Conservation (phyloP, 2,113 vertebrate species). For the Chlamydotis undulata region DNA sequence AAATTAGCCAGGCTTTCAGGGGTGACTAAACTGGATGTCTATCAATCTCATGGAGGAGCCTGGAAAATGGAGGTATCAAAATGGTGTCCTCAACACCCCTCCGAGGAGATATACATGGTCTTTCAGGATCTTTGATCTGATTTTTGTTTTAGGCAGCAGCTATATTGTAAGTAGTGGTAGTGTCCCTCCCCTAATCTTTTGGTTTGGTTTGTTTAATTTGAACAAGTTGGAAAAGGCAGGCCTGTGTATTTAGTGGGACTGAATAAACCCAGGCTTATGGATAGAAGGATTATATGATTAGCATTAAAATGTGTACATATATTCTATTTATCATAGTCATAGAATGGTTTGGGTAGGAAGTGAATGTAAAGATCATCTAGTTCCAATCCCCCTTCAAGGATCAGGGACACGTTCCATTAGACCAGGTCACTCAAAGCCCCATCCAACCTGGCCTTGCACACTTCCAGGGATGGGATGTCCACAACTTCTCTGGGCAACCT, state of each 20-base stretch:
- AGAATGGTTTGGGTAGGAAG: too few species aligned
- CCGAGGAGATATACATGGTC: background rate
- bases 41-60: background rate
- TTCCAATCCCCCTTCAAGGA: too few species aligned
- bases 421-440: too few species aligned
- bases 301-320: fast-evolving
- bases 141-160: background rate
- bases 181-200: fast-evolving
- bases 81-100: fast-evolving
- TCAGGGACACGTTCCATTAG: too few species aligned
- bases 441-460: too few species aligned
- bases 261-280: background rate
- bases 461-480: too few species aligned
- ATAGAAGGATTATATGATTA: background rate
- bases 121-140: background rate
- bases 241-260: background rate
- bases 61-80: background rate
- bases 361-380: too few species aligned
- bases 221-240: background rate
- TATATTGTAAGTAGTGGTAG: background rate
- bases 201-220: background rate
- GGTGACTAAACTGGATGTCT: background rate
- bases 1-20: background rate
- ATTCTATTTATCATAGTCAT: background rate
- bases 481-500: too few species aligned